Base-by-base conservation (phyloP, 2,888 invertebrate genomes). In the Sminthurides aquaticus region DNA sequence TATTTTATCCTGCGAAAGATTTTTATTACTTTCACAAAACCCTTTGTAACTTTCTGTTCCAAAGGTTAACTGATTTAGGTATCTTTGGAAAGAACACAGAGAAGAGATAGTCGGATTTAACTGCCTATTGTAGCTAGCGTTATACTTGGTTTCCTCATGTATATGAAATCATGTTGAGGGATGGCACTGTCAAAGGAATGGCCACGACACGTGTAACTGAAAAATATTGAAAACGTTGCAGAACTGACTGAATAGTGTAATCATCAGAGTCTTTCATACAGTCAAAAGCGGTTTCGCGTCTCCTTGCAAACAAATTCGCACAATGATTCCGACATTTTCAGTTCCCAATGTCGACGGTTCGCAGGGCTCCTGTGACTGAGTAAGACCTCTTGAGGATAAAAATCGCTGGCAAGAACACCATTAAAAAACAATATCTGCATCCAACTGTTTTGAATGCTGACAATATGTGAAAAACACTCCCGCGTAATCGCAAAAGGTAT, bases 221-320 rank as follows among this genome's bases (percentile, higher is more conserved):
- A n/a, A n/a, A n/a, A n/a, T n/a, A n/a, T n/a, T n/a, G n/a, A n/a
- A n/a, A n/a, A n/a, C n/a, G n/a, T n/a, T n/a, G n/a, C n/a, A n/a
- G n/a, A n/a, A n/a, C n/a, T n/a, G n/a, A n/a, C n/a, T n/a, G n/a
- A n/a, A n/a, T n/a, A n/a, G n/a, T n/a, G n/a, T n/a, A n/a, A n/a
- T n/a, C n/a, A n/a, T n/a, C n/a, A n/a, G n/a, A n/a, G n/a, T n/a
- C n/a, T n/a, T n/a, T n/a, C n/a, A n/a, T n/a, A n/a, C n/a, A 34
- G 43, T 22, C 28, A 58, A 34, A 58, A 58, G 5, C 58, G 18
- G 1, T n/a, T 20, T 18, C 25, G 1, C 15, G 18, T 25, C 43
- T 58, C 58, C 18, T 43, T 58, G 22, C 58, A 58, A 20, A 58
- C 2, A 22, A 58, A 58, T 22, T 58, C 58, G 34, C 58, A 58